Evolutionary conservation across 2,888 invertebrate species (phyloP), one percentile per base, ranked within the genome.

Genomic region (Noctua pronuba): DNA sequence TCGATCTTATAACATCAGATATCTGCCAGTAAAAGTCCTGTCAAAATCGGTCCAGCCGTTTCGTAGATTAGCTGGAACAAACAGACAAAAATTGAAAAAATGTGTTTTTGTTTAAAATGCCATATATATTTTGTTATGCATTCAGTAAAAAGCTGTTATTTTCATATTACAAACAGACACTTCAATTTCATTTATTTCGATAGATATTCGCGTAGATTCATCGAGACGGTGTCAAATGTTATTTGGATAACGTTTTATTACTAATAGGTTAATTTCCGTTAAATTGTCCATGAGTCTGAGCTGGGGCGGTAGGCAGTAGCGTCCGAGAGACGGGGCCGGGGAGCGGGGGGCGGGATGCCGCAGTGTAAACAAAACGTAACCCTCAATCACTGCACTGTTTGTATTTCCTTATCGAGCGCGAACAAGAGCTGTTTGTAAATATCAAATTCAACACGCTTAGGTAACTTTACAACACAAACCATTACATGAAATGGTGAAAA

Each of bases 341-440:
- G 55, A n/a, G 6, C 5, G n/a, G n/a, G 13, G 55, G 5, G 55
- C 13, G n/a, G 4, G 16, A 13, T 31, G 58, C 3, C 8, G 58
- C 58, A 21, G 18, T 28, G 38, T 58, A 28, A 41, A 69, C 58
- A 49, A 62, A 21, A 58, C 77, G 69, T 69, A 58, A 79, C 58
- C 28, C 66, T 46, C 67, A 41, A 46, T 31, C 72, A 24, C 28
- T n/a, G 13, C 31, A 18, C 35, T 79, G 60, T 82, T 82, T 79
- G 35, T 31, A 2, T 76, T 64, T 68, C 64, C 55, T 80, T 68
- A 80, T 83, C 83, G 64, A 49, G 24, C 10, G 31, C 38, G 31
- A 75, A 49, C 46, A 35, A 58, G 38, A 52, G 41, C 28, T 55
- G 82, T 80, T 80, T 68, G 52, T 28, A 64, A 67, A 68, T 60